phyloP scores from a whole-genome alignment of 2,797 vertebrate genomes.

The Pelochelys cantorii region DNA sequence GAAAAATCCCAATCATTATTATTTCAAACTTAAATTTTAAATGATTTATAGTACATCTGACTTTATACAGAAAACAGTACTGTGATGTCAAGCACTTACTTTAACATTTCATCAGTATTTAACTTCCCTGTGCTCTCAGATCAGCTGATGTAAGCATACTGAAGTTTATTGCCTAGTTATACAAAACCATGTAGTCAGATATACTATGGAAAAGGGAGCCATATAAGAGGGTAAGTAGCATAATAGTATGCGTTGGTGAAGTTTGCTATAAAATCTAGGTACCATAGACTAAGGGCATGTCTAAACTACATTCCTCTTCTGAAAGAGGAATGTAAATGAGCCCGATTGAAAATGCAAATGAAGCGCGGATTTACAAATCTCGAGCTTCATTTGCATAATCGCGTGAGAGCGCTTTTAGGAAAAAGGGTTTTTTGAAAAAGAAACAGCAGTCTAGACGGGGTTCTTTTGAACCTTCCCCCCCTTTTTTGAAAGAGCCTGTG shows the following conservation, averaged over 20 bases:
- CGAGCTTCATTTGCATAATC: too few relatives aligned
- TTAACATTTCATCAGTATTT: background rate
- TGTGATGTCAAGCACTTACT: constrained; percentile 9
- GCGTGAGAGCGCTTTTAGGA: too few relatives aligned
- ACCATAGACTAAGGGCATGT: background rate
- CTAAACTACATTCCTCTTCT: too few relatives aligned
- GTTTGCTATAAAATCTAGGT: background rate
- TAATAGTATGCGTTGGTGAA: background rate
- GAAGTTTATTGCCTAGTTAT: background rate
- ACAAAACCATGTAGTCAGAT: background rate
- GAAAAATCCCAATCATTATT: background rate
- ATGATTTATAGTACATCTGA: background rate
- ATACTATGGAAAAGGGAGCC: background rate
- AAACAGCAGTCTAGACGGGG: too few relatives aligned
- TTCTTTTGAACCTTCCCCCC: too few relatives aligned
- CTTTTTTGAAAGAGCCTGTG: too few relatives aligned
- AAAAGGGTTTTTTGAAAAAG: too few relatives aligned
- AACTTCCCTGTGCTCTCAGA: background rate
- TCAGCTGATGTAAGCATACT: background rate
- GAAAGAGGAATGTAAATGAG: too few relatives aligned
- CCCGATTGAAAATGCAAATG: too few relatives aligned
- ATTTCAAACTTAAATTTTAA: constrained; percentile 35
- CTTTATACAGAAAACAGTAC: background rate
- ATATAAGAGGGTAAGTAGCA: background rate
- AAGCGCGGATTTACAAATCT: too few relatives aligned